Conservation (phyloP, 2,797 vertebrate species). For the Melanotaenia nigrans region DNA sequence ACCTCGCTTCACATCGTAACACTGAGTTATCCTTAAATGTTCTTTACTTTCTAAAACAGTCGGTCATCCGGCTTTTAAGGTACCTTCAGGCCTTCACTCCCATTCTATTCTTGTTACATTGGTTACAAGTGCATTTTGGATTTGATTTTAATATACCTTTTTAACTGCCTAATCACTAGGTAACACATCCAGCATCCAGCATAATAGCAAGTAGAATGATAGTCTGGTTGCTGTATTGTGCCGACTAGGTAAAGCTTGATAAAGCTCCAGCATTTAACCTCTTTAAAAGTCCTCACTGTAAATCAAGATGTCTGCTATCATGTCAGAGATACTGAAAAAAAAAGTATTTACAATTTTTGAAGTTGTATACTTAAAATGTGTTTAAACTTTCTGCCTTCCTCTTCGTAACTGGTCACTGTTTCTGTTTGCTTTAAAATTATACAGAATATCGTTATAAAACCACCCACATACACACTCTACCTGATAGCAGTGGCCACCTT, state of each 20-base stretch:
- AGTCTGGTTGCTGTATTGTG: too few species aligned
- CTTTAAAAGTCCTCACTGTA: background rate
- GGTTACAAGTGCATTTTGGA: background rate
- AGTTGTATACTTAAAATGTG: background rate
- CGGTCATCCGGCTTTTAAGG: background rate
- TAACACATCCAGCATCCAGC: too few species aligned
- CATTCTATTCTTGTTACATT: background rate
- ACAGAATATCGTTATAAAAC: background rate
- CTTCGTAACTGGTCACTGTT: background rate
- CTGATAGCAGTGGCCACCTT: background rate
- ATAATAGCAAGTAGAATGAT: too few species aligned
- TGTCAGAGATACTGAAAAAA: background rate
- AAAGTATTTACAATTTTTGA: background rate
- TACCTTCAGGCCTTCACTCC: background rate
- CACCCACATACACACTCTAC: background rate
- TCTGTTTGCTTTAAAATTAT: background rate
- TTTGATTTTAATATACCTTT: slow-evolving; percentile 21
- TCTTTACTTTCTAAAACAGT: background rate
- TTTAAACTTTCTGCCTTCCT: background rate
- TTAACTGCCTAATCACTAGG: slow-evolving; percentile 3
- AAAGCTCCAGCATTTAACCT: background rate
- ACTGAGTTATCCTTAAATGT: too few species aligned
- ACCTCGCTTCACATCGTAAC: background rate
- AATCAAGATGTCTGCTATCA: background rate
- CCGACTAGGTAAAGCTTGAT: background rate